Conservation (phyloP, 2,888 invertebrate genomes). For the Cyrtodaria siliqua region DNA sequence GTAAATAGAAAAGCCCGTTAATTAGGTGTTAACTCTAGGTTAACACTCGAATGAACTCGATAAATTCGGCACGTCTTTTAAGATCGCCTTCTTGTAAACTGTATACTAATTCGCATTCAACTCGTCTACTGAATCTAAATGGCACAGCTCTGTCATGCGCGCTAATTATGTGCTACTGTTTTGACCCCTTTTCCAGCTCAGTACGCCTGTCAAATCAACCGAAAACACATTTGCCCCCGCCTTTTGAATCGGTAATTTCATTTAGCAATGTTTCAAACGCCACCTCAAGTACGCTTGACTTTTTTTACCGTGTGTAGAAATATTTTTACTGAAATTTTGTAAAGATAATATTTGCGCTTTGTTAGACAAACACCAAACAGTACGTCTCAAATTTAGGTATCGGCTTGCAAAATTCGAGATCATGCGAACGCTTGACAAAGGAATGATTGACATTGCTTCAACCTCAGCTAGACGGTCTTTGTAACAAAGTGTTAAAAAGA, state of each 20-base stretch:
- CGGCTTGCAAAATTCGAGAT: constrained; percentile 33
- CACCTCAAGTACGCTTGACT: background rate
- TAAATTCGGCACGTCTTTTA: constrained; percentile 10
- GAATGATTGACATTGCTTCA: constrained; percentile 42
- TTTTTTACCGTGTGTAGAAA: constrained; percentile 22
- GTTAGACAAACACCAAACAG: constrained; percentile 48
- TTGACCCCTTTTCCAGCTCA: constrained; percentile 10
- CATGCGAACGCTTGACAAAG: constrained; percentile 24
- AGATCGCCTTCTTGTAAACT: constrained; percentile 8
- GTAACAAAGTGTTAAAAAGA: constrained; percentile 36
- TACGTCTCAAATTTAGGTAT: constrained; percentile 36
- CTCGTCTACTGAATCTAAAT: constrained; percentile 28
- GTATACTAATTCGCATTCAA: constrained; percentile 53
- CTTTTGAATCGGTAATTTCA: background rate
- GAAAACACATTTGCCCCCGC: constrained; percentile 37
- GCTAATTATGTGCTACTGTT: constrained; percentile 44
- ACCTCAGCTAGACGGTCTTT: constrained; percentile 31
- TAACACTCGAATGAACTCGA: constrained; percentile 27
- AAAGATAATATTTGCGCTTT: constrained; percentile 49
- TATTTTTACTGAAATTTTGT: constrained; percentile 45
- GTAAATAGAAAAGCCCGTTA: constrained; percentile 53
- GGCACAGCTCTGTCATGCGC: constrained; percentile 31
- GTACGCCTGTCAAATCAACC: constrained; percentile 25
- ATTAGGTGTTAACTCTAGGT: constrained; percentile 52
- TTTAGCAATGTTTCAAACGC: constrained; percentile 1